Conservation (phyloP, 64 coral and sea anemone species). For the Montipora sp. region DNA sequence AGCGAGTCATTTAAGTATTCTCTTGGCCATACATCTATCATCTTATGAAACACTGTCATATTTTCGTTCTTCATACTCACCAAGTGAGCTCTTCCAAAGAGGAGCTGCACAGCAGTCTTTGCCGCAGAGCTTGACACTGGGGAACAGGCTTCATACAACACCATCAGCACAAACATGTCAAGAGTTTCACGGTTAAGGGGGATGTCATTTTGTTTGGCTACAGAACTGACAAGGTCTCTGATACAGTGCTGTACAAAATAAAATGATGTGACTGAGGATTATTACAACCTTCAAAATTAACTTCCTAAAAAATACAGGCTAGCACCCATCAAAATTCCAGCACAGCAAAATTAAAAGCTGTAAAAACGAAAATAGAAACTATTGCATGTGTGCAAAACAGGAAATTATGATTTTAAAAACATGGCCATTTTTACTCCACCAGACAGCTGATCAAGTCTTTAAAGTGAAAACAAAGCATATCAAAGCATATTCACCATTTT, state of each 20-base stretch:
- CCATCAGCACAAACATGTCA: conserved; percentile 78
- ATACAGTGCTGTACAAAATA: conserved; percentile 73
- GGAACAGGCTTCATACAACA: conserved; percentile 94
- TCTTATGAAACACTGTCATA: no score
- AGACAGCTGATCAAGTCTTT: background rate
- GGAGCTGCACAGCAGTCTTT: conserved; percentile 98
- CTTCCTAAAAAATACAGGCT: no score
- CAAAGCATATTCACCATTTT: conserved; percentile 73
- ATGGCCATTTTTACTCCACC: no score
- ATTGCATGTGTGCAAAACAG: no score
- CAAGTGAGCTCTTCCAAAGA: conserved; percentile 94
- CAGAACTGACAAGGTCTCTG: conserved; percentile 80
- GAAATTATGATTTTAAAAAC: background rate
- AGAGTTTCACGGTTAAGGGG: conserved; percentile 94
- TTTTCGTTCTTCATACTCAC: conserved; percentile 21
- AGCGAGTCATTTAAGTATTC: no score
- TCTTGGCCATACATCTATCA: no score
- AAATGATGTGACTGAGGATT: background rate
- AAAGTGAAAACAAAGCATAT: background rate
- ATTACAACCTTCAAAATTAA: background rate
- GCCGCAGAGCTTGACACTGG: conserved; percentile 81
- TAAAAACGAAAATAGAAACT: no score
- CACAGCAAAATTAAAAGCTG: no score
- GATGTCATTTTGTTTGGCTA: conserved; percentile 96
- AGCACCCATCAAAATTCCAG: no score